These are phyloP conservation scores for Apus apus DNA, from an alignment of 2,113 vertebrate species.

Conservation along the genomic window DNA sequence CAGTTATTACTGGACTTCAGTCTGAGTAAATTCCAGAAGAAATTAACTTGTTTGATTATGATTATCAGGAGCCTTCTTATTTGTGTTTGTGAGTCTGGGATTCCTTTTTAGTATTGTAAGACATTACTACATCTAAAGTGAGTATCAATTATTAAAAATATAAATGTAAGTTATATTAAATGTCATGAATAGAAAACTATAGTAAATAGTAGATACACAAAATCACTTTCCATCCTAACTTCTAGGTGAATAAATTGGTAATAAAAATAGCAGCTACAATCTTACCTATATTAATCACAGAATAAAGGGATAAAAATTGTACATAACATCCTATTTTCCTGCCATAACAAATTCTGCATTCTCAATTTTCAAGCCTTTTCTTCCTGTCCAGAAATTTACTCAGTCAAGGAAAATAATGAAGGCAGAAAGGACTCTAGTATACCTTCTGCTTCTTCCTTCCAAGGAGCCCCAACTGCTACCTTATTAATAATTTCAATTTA, in stretches of 20 bases:
- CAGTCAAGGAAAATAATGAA: not conserved
- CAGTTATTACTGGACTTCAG: not conserved
- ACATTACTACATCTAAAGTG: not conserved
- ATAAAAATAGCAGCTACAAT: not conserved
- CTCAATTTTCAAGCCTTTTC: not conserved
- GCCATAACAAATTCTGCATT: not conserved
- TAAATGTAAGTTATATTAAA: not conserved
- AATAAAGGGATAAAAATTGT: not conserved
- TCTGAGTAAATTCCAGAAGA: not conserved
- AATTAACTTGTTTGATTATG: slow-evolving; percentile 35
- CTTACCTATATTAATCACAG: not conserved
- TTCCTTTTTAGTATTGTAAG: not conserved
- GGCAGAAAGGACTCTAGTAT: not conserved
- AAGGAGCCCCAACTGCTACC: not conserved
- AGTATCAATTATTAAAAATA: not conserved
- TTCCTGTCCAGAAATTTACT: not conserved
- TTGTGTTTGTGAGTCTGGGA: not conserved
- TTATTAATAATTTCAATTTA: not conserved
- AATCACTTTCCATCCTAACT: not conserved
- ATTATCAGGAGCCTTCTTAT: not conserved
- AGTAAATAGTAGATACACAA: not conserved
- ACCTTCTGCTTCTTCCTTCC: not conserved
- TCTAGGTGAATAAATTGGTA: not conserved
- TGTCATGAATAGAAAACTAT: not conserved
- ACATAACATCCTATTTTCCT: not conserved